Evolutionary conservation across 2,797 vertebrate genomes (phyloP).

Genomic region (Rallus crepitans): DNA sequence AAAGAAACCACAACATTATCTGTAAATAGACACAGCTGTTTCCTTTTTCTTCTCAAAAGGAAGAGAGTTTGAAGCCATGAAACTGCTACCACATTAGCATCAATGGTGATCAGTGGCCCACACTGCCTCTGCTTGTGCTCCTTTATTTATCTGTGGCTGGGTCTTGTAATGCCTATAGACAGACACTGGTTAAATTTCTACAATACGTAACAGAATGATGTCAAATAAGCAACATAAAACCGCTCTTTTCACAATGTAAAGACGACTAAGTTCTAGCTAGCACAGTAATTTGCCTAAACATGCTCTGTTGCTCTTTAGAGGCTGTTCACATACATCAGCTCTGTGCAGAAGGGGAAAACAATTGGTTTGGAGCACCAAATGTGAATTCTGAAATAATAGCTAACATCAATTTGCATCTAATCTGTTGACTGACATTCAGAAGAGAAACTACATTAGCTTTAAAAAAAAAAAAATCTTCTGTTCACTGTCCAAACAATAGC

Average conservation of each 20-base stretch:
- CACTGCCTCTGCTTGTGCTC: neutral
- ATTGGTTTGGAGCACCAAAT: neutral
- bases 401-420: neutral
- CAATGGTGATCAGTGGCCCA: neutral
- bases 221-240: neutral
- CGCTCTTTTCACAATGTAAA: neutral
- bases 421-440: neutral
- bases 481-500: neutral
- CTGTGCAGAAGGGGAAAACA: neutral
- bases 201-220: neutral
- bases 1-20: neutral
- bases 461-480: neutral
- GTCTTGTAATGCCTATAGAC: neutral
- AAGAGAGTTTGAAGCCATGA: neutral
- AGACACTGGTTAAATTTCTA: neutral
- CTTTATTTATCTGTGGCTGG: neutral
- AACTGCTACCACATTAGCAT: neutral
- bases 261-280: neutral
- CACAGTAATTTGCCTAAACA: neutral
- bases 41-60: neutral
- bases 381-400: neutral
- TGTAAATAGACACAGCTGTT: neutral
- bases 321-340: neutral
- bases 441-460: neutral
- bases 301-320: neutral